Conservation (phyloP, 92 coral and sea anemone species). For the Pocillopora grandis region DNA sequence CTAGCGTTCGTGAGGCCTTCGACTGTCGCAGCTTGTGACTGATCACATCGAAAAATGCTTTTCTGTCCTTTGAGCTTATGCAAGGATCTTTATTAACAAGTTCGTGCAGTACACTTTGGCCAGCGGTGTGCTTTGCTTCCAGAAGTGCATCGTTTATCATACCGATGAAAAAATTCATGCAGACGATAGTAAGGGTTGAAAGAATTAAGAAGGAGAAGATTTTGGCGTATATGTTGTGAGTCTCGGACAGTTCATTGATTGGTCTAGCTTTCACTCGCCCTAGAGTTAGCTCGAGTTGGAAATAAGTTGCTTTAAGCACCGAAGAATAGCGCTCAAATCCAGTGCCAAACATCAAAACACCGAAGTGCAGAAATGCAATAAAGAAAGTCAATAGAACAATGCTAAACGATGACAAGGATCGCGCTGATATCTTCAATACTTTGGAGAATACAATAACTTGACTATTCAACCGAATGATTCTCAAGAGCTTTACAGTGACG, state of each 20-base stretch:
- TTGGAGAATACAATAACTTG: constrained; percentile 20
- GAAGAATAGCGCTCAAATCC: constrained; percentile 18
- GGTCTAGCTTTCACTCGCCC: constrained; percentile 32
- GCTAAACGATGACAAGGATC: constrained; percentile 7
- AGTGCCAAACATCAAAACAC: background rate
- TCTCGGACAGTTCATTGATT: background rate
- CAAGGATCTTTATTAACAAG: background rate
- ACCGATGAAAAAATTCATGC: constrained; percentile 1
- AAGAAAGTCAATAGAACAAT: background rate
- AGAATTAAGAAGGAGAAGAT: background rate
- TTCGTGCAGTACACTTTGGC: background rate
- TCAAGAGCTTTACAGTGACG: constrained; percentile 26
- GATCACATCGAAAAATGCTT: too few relatives aligned
- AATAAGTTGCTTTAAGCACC: background rate
- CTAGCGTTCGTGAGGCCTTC: too few relatives aligned
- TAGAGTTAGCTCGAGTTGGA: constrained; percentile 32
- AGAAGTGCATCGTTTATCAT: background rate
- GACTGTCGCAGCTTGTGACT: too few relatives aligned
- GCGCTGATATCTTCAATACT: constrained; percentile 12
- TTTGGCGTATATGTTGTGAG: background rate
- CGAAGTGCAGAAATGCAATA: constrained; percentile 25
- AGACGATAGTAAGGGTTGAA: background rate
- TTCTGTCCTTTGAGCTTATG: too few relatives aligned
- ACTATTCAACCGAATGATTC: constrained; percentile 30
- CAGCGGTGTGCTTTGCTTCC: background rate